These are phyloP conservation scores for Homarus gammarus DNA, from an alignment of 2,888 invertebrate species.

Conservation along the genomic window DNA sequence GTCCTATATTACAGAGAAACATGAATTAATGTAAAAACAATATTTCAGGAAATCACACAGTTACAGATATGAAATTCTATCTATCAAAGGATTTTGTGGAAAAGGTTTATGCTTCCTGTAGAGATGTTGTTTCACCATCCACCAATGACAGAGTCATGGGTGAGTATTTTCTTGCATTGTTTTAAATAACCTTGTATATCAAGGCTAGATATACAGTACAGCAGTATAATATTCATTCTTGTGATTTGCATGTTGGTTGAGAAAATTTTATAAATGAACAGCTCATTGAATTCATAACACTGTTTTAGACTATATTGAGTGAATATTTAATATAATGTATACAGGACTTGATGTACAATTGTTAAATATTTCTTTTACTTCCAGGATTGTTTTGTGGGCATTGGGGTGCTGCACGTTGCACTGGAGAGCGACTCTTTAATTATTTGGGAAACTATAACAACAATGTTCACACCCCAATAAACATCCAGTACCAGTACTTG, in stretches of 20 bases:
- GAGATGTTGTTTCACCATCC: slow-evolving; percentile 68
- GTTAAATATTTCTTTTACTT: not conserved
- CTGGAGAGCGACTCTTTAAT: slow-evolving; percentile 76
- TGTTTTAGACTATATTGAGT: no score
- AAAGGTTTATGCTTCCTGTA: slow-evolving; percentile 70
- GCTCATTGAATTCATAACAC: no score
- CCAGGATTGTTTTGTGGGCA: slow-evolving; percentile 75
- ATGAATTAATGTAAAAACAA: no score
- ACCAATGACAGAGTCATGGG: slow-evolving; percentile 74
- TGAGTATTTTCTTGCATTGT: slow-evolving; percentile 30
- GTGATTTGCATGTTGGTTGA: no score
- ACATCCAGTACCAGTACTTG: slow-evolving; percentile 85
- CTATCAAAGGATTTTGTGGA: slow-evolving; percentile 70
- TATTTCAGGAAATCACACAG: slow-evolving; percentile 59
- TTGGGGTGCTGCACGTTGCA: slow-evolving; percentile 73
- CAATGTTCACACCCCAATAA: slow-evolving; percentile 83
- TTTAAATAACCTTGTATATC: not conserved
- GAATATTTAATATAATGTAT: no score
- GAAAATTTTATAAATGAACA: no score
- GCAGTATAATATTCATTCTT: no score
- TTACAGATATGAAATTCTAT: slow-evolving; percentile 71
- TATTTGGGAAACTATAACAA: slow-evolving; percentile 78
- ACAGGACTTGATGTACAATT: no score
- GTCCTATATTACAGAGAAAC: no score
- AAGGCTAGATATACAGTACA: no score